Conservation (phyloP, 1,140 invertebrate genomes). For the Halictus rubicundus region DNA sequence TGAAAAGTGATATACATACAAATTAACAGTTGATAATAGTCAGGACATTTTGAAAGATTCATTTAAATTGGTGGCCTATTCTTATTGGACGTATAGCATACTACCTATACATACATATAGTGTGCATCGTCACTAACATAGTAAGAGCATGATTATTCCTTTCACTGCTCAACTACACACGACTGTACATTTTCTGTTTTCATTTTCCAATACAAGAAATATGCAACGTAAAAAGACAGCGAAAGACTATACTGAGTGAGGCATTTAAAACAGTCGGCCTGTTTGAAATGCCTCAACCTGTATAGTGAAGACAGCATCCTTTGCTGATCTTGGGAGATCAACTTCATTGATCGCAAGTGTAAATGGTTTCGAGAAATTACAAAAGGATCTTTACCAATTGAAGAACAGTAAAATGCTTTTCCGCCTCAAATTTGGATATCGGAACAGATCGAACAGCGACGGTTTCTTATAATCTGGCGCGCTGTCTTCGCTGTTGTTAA, state of each 20-base stretch:
- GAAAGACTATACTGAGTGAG: neutral
- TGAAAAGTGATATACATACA: slow-evolving; percentile 66
- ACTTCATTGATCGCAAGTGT: neutral
- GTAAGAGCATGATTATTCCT: too few relatives aligned
- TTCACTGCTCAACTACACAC: too few relatives aligned
- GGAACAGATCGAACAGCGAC: slow-evolving; percentile 86
- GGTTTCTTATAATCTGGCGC: slow-evolving; percentile 79
- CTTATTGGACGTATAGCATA: too few relatives aligned
- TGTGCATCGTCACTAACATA: too few relatives aligned
- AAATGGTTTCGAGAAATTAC: neutral
- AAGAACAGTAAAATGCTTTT: slow-evolving; percentile 89
- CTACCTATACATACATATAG: too few relatives aligned
- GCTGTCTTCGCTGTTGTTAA: slow-evolving; percentile 76
- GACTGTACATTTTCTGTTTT: too few relatives aligned
- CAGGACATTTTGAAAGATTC: too few relatives aligned
- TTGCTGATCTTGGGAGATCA: neutral
- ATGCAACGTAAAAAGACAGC: too few relatives aligned
- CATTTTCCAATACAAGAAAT: too few relatives aligned
- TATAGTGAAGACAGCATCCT: neutral
- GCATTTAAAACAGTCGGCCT: neutral
- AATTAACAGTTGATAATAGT: neutral
- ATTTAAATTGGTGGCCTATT: too few relatives aligned
- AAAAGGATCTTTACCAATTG: slow-evolving; percentile 83
- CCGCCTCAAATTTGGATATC: slow-evolving; percentile 86
- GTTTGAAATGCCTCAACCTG: too few relatives aligned